Percentiles rank a stretch among this genome's conserved stretches.
These are phyloP conservation scores for Erethizon dorsatum DNA, from an alignment of 2,797 vertebrate species.

Conservation along the genomic window DNA sequence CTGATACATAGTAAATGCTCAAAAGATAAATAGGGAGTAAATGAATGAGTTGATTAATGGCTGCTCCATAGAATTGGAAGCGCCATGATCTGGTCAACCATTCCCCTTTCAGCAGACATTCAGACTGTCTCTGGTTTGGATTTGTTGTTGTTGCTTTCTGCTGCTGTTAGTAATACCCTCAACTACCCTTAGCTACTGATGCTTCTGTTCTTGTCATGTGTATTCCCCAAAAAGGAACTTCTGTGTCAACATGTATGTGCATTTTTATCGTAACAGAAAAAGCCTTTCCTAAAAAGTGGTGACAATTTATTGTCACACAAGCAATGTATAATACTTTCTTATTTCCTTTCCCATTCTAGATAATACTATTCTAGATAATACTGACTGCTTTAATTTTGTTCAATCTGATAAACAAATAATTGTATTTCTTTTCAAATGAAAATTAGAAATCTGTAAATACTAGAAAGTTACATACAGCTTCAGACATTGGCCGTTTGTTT, in stretches of 20 bases:
- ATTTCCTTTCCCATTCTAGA: background rate
- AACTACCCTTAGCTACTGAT: background rate
- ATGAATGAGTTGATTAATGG: background rate
- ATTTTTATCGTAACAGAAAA: background rate
- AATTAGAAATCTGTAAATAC: background rate
- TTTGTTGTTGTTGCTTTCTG: background rate
- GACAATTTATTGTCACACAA: background rate
- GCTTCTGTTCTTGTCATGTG: background rate
- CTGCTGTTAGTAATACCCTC: background rate
- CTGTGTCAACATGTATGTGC: background rate
- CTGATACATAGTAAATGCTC: background rate
- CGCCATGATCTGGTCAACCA: background rate
- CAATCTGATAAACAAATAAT: background rate
- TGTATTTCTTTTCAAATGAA: background rate
- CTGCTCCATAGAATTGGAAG: background rate
- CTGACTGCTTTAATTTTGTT: background rate
- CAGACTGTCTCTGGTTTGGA: background rate
- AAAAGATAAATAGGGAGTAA: background rate
- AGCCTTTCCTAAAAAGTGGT: background rate
- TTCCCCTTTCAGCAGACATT: background rate
- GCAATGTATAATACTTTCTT: background rate
- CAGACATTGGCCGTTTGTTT: background rate
- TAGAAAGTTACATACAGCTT: background rate
- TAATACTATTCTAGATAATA: no score
- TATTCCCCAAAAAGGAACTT: background rate